Base-by-base conservation (phyloP, 2,797 vertebrate species). In the Epinephelus awoara region DNA sequence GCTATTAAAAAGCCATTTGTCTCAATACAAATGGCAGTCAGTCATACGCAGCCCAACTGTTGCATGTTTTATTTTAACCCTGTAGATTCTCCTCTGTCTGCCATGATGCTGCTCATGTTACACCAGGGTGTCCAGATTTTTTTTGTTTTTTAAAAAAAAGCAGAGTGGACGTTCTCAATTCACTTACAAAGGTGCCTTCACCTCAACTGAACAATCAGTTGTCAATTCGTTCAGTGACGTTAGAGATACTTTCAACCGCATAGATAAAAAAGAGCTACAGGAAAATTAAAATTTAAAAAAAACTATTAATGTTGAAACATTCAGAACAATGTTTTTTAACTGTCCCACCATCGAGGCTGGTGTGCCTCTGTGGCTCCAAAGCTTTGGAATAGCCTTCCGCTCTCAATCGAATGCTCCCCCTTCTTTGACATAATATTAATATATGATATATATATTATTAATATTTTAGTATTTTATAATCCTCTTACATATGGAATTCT, bases 1-100 rank as follows among this genome's bases (percentile, higher is more conserved):
- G 90, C 89, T 85, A 94, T 94, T 94, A 95, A 95, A 90, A 92
- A 90, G 73, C 80, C 82, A 93, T 91, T 91, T 87, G 92, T 93
- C 93, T 93, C 91, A 90, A 92, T 94, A 91, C 75, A 90, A 90
- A 93, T 84, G 92, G 86, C 82, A 92, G 83, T 74, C 73, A 82
- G 88, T 94, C 91, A 91, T 80, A 85, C 42, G 70, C 85, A 83
- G 87, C 75, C 89, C 81, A 90, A 90, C 88, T 86, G 91, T 90
- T 92, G 75, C 85, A 79, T 86, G 74, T 86, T 91, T 84, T 89
- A 89, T 85, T 91, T 94, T 94, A 94, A 93, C 91, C 86, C 86
- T 69, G 70, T 52, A 72, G 78, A 76, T 80, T 80, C 78, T 83
- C 71, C 75, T 57, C 49, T 68, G 62, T 65, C 75, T 56, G 49